A percentile compares a stretch with the other conserved stretches of the same genome.
These are phyloP conservation scores for Platycercus adscitus DNA, from an alignment of 2,113 vertebrate genomes.

Conservation along the genomic window DNA sequence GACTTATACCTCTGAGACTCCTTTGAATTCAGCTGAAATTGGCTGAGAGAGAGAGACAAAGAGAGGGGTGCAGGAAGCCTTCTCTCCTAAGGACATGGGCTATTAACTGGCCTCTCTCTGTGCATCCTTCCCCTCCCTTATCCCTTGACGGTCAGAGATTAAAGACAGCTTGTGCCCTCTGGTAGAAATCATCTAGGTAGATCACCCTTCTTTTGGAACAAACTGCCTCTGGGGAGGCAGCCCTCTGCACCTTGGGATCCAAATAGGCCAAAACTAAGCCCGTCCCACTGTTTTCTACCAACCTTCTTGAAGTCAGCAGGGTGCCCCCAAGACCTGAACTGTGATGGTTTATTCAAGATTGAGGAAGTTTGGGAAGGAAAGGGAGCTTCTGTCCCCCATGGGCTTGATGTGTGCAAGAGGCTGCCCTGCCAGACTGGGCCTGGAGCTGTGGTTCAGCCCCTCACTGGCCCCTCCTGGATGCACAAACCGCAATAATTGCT, in stretches of 20 bases:
- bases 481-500: no score
- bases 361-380: not conserved
- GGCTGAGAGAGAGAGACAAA: not conserved
- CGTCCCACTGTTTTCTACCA: accelerated
- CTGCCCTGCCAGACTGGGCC: accelerated
- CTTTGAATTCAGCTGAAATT: constrained; percentile 13
- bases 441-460: not conserved
- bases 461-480: not conserved
- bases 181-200: not conserved
- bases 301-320: not conserved
- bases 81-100: not conserved
- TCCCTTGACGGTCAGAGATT: not conserved
- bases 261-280: not conserved
- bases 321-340: not conserved
- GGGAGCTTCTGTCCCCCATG: not conserved
- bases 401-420: not conserved
- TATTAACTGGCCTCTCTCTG: not conserved
- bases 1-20: not conserved
- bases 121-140: not conserved
- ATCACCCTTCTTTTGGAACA: not conserved
- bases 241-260: not conserved
- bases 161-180: not conserved
- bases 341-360: not conserved
- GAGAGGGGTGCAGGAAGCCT: not conserved
- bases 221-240: not conserved